Percentiles rank a stretch among this genome's conserved stretches.
These are phyloP conservation scores for Motacilla tschutschensis DNA, from an alignment of 2,113 vertebrate genomes.

Conservation along the genomic window DNA sequence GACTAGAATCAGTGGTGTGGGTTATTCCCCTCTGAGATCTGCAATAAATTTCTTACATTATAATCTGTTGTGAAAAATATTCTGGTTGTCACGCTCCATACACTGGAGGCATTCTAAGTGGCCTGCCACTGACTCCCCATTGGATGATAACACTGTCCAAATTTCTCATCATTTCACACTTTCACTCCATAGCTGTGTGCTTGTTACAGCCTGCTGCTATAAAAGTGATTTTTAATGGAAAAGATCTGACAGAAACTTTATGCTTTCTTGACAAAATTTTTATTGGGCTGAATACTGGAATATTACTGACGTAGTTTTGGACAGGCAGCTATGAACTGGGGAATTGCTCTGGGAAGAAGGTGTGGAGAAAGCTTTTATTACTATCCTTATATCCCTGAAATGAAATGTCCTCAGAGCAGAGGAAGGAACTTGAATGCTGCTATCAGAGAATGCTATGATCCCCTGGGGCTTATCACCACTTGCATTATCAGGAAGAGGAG, in stretches of 20 bases:
- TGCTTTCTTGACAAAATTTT: conserved; percentile 50
- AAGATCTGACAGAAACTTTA: conserved; percentile 47
- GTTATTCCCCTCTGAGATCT: background rate
- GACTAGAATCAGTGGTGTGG: background rate
- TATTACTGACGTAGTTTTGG: conserved; percentile 33
- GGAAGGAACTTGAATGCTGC: background rate
- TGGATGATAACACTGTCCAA: conserved; percentile 48
- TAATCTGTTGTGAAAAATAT: conserved; percentile 9
- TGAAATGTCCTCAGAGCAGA: conserved; percentile 11
- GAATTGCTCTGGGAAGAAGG: conserved; percentile 21
- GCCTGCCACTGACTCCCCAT: conserved; percentile 2
- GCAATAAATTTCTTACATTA: conserved; percentile 38
- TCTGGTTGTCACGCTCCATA: background rate
- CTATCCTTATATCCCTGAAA: conserved; percentile 13
- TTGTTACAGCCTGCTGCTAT: conserved; percentile 6
- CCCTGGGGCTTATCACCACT: background rate
- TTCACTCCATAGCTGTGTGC: background rate
- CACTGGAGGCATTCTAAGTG: conserved; percentile 42
- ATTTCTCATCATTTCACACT: conserved; percentile 50
- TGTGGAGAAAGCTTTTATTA: conserved; percentile 23
- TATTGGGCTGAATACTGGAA: conserved; percentile 41
- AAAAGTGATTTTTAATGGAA: conserved; percentile 51
- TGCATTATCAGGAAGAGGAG: background rate
- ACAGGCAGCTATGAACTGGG: conserved; percentile 17
- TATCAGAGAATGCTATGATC: background rate